These are phyloP conservation scores for Chelonus formosanus DNA, from an alignment of 2,888 invertebrate species.

Conservation along the genomic window DNA sequence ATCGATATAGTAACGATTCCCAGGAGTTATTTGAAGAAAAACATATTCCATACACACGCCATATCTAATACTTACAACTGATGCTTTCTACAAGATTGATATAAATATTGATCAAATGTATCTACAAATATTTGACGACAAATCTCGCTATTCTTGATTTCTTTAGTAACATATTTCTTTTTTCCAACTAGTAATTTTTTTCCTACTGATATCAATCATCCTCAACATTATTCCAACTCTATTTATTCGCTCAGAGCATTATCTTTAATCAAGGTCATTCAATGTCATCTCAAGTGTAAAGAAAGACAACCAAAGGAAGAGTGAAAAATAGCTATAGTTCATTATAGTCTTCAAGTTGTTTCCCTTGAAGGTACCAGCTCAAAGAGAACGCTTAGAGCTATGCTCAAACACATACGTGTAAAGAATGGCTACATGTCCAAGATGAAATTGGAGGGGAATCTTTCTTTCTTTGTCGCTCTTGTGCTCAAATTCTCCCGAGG, in stretches of 20 bases:
- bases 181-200: not conserved
- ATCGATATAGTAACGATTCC: conserved; percentile 2
- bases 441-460: conserved; percentile 21
- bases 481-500: conserved; percentile 6
- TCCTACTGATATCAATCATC: conserved; percentile 18
- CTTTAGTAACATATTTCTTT: not conserved
- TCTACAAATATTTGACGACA: conserved; percentile 12
- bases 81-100: conserved; percentile 14
- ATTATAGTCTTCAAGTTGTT: conserved; percentile 17
- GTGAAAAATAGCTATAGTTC: conserved; percentile 12
- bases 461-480: not conserved
- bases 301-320: not conserved
- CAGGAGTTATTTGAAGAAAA: not conserved
- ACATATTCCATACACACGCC: no score
- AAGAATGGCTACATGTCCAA: conserved; percentile 4
- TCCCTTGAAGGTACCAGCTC: conserved; percentile 17
- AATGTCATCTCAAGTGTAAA: not conserved
- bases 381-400: conserved; percentile 11
- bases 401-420: not conserved
- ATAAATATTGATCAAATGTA: conserved; percentile 17
- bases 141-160: conserved; percentile 8
- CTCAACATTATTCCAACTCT: not conserved
- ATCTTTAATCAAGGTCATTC: conserved; percentile 15
- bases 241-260: conserved; percentile 5
- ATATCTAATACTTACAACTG: no score